Conservation (phyloP, 1,140 invertebrate genomes). For the Caerostris extrusa region DNA sequence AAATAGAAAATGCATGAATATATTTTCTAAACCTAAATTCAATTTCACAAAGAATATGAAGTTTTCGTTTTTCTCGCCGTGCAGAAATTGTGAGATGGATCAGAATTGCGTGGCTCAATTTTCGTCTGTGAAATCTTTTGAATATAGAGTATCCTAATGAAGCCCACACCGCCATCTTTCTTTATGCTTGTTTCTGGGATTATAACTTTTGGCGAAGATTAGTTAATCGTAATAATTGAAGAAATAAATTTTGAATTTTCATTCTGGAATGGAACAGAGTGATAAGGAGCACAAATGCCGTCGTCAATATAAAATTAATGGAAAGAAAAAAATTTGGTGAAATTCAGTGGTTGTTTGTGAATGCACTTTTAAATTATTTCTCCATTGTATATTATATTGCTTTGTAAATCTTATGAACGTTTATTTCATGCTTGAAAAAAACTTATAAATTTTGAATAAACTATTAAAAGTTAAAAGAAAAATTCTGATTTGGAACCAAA, state of each 20-base stretch:
- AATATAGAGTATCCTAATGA: conserved; percentile 40
- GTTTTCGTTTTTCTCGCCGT: not conserved
- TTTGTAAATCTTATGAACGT: too few relatives aligned
- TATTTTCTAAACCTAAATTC: conserved; percentile 14
- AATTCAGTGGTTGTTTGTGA: too few relatives aligned
- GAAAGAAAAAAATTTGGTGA: not conserved
- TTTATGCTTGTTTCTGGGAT: not conserved
- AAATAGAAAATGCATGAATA: conserved; percentile 46
- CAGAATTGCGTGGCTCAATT: not conserved
- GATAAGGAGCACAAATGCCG: not conserved
- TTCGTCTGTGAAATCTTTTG: conserved; percentile 1
- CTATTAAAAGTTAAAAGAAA: too few relatives aligned
- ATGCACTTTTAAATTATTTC: too few relatives aligned
- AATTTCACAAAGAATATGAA: not conserved
- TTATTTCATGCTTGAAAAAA: too few relatives aligned
- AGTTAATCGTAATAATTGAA: not conserved
- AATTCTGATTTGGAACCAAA: too few relatives aligned
- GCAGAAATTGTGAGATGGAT: not conserved
- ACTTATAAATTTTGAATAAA: too few relatives aligned
- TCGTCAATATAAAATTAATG: not conserved
- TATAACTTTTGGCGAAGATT: not conserved
- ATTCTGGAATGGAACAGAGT: not conserved
- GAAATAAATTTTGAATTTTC: not conserved
- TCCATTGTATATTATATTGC: too few relatives aligned
- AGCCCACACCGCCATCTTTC: not conserved